Conservation (phyloP, 2,113 vertebrate species). For the Pedetes capensis region DNA sequence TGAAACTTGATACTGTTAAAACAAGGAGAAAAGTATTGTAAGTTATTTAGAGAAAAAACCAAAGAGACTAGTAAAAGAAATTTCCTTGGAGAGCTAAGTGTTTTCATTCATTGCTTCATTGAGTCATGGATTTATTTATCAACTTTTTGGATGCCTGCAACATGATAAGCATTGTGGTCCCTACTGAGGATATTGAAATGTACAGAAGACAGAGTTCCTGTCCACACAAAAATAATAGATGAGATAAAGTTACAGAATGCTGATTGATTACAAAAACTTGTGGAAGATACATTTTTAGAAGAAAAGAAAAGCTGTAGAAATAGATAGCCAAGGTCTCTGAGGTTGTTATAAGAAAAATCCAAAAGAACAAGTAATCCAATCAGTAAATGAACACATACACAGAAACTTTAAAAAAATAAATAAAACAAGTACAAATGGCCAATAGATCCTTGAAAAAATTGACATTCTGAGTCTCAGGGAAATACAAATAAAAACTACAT, state of each 20-base stretch:
- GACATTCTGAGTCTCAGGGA: neutral
- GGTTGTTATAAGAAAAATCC: neutral
- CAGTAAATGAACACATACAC: neutral
- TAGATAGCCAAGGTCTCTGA: neutral
- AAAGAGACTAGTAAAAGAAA: neutral
- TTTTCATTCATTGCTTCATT: neutral
- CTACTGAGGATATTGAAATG: neutral
- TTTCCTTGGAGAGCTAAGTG: neutral
- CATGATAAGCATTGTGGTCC: neutral
- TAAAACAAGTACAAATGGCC: neutral
- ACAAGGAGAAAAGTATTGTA: neutral
- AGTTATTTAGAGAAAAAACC: neutral
- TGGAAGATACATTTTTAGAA: neutral
- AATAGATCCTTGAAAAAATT: neutral
- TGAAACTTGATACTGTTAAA: neutral
- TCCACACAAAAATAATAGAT: neutral
- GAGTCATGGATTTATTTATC: neutral
- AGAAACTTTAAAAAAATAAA: neutral
- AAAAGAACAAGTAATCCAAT: neutral
- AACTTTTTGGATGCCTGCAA: neutral
- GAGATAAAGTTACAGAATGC: neutral
- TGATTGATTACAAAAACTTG: neutral
- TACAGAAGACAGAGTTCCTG: neutral
- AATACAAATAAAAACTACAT: neutral
- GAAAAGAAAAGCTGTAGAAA: neutral